Evolutionary conservation across 2,113 vertebrate genomes (phyloP).

Genomic region (Tretioscincus oriximinensis): DNA sequence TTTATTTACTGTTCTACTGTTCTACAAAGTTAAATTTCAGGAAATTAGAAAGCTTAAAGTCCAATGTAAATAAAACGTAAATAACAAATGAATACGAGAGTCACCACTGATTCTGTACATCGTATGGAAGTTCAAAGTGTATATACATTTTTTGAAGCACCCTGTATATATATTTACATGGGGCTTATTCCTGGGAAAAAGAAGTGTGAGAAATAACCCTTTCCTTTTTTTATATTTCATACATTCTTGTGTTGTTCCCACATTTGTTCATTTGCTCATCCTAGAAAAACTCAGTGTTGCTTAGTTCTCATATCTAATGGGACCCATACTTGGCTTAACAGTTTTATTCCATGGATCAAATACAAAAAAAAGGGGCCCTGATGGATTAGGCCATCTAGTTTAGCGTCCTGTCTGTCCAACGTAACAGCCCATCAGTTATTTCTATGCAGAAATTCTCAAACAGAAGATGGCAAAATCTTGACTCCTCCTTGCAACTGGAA

Average conservation of each 20-base stretch:
- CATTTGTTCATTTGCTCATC: not conserved
- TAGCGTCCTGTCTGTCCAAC: not conserved
- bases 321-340: not conserved
- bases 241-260: not conserved
- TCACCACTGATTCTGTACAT: too few species aligned
- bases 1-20: too few species aligned
- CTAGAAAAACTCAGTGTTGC: not conserved
- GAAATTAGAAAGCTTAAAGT: too few species aligned
- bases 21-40: too few species aligned
- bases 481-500: too few species aligned
- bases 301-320: conserved; percentile 10
- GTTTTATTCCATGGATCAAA: not conserved
- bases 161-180: too few species aligned
- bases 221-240: not conserved
- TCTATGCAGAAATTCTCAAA: not conserved
- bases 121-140: too few species aligned
- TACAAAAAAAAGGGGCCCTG: not conserved
- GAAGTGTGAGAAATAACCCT: not conserved
- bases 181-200: not conserved
- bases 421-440: not conserved
- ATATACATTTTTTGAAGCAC: too few species aligned
- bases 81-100: too few species aligned
- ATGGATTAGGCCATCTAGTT: not conserved
- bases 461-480: not conserved
- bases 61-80: too few species aligned